Conservation (phyloP, 2,888 invertebrate genomes). For the Erpobdella octoculata region DNA sequence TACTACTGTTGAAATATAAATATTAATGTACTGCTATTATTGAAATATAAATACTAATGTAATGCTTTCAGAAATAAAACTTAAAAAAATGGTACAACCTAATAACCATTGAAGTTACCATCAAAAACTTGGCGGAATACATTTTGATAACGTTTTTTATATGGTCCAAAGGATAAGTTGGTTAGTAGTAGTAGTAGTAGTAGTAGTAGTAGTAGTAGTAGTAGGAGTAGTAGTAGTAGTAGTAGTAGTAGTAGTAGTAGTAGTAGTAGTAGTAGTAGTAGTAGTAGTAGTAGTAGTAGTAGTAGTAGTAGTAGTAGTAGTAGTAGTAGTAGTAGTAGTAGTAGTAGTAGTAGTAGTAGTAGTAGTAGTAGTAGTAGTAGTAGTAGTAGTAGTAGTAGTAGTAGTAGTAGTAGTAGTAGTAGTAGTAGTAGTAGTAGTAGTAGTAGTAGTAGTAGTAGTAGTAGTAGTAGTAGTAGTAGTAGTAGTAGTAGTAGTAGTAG, state of each 20-base stretch:
- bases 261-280: conserved; percentile 25
- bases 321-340: conserved; percentile 25
- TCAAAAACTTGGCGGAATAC: too few species aligned
- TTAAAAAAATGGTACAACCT: too few species aligned
- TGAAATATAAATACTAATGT: too few species aligned
- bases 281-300: conserved; percentile 25
- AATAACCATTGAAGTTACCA: too few species aligned
- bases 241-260: conserved; percentile 25
- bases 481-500: conserved; percentile 28
- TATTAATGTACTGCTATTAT: too few species aligned
- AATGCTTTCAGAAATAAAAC: too few species aligned
- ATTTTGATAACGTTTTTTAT: too few species aligned
- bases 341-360: conserved; percentile 21
- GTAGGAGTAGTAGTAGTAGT: too few species aligned
- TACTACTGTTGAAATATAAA: too few species aligned
- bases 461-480: conserved; percentile 27
- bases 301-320: conserved; percentile 25
- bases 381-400: conserved; percentile 26
- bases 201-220: too few species aligned
- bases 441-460: conserved; percentile 26
- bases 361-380: conserved; percentile 26
- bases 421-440: conserved; percentile 28
- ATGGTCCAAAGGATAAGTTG: too few species aligned
- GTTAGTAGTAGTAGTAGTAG: conserved; percentile 20
- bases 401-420: conserved; percentile 22